Evolutionary conservation across 2,797 vertebrate genomes (phyloP).

Genomic region (Odontamblyopus rebecca): DNA sequence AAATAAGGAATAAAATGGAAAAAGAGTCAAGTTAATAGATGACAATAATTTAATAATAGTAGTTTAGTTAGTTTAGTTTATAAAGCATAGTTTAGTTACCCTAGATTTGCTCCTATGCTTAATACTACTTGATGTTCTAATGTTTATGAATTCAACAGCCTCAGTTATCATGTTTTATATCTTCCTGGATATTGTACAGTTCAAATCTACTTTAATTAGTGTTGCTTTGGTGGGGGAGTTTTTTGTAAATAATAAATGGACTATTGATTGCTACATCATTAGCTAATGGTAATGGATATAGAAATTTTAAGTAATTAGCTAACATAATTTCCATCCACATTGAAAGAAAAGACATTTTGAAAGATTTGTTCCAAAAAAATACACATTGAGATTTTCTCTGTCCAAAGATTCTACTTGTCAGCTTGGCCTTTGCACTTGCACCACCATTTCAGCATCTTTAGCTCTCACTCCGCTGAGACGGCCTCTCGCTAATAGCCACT

Average conservation of each 20-base stretch:
- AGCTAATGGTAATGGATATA: background rate
- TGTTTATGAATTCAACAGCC: too few relatives aligned
- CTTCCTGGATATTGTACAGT: background rate
- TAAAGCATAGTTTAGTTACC: too few relatives aligned
- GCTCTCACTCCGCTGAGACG: slow-evolving; percentile 36
- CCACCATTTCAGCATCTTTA: slow-evolving; percentile 29
- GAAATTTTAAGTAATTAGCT: background rate
- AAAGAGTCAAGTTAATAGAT: background rate
- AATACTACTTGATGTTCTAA: too few relatives aligned
- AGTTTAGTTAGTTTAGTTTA: too few relatives aligned
- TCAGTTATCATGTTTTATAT: background rate
- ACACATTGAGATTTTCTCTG: background rate
- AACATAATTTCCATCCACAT: background rate
- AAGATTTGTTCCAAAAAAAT: background rate
- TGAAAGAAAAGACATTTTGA: background rate
- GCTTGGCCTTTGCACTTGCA: background rate
- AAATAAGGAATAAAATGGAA: background rate
- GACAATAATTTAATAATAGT: too few relatives aligned
- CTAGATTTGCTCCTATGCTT: too few relatives aligned
- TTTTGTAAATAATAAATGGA: slow-evolving; percentile 4
- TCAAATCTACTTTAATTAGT: slow-evolving; percentile 2
- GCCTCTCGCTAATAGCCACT: slow-evolving; percentile 60
- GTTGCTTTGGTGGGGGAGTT: background rate
- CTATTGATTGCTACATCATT: background rate
- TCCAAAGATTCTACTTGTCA: background rate